Conservation (phyloP, 2,888 invertebrate genomes). For the Vesta saturnalis region DNA sequence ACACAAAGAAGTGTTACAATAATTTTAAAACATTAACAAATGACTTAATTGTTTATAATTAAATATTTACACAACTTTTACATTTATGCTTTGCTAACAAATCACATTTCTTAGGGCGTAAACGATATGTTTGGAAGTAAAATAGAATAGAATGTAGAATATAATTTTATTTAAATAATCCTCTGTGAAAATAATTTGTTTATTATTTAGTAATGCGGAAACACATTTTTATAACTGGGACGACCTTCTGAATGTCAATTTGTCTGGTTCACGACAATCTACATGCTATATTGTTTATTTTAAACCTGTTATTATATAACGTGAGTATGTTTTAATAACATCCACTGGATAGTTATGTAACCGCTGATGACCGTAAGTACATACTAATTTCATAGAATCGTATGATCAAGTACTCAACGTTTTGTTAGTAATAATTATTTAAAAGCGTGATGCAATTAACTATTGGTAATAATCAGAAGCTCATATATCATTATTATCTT, state of each 20-base stretch:
- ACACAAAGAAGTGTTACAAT: too few relatives aligned
- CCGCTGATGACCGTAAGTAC: neutral
- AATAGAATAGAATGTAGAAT: too few relatives aligned
- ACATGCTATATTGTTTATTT: slow-evolving; percentile 7
- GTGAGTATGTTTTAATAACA: neutral
- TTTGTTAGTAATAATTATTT: slow-evolving; percentile 1
- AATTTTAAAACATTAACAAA: too few relatives aligned
- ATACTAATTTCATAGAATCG: neutral
- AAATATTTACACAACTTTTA: too few relatives aligned
- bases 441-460: slow-evolving; percentile 24
- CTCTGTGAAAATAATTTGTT: slow-evolving; percentile 27
- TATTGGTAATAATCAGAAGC: slow-evolving; percentile 8
- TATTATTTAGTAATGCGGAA: slow-evolving; percentile 31
- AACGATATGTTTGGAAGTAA: too few relatives aligned
- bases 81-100: too few relatives aligned
- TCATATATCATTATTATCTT: slow-evolving; percentile 17
- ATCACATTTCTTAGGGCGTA: too few relatives aligned
- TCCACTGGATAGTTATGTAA: neutral
- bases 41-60: too few relatives aligned
- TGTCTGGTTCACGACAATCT: slow-evolving; percentile 18
- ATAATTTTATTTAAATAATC: too few relatives aligned
- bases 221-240: slow-evolving; percentile 16
- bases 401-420: neutral
- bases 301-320: slow-evolving; percentile 7
- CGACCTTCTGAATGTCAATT: slow-evolving; percentile 34